Evolutionary conservation across 2,797 vertebrate genomes (phyloP).

Genomic region (Calcarius lapponicus): DNA sequence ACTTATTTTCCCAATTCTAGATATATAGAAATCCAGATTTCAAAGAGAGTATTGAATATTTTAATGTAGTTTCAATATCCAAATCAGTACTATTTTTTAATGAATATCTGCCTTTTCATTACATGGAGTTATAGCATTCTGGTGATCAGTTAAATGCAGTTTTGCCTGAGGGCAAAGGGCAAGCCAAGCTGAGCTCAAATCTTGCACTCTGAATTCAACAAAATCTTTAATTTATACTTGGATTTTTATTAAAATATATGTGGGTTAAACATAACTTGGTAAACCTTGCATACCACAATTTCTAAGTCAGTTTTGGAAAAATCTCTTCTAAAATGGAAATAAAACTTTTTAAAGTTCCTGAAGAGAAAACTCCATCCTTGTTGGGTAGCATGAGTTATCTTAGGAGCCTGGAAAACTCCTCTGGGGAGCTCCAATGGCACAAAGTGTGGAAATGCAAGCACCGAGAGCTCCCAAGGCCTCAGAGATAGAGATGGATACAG

Average conservation of each 20-base stretch:
- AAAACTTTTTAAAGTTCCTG: background rate
- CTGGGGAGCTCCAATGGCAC: fast-evolving
- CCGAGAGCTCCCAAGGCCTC: background rate
- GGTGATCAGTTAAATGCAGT: background rate
- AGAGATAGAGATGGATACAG: background rate
- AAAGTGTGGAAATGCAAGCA: background rate
- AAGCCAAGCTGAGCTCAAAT: background rate
- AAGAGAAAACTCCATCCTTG: background rate
- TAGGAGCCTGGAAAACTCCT: background rate
- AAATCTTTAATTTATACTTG: background rate
- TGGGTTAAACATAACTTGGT: background rate
- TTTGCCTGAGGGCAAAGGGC: background rate
- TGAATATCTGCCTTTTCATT: background rate
- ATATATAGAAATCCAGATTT: background rate
- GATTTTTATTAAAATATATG: background rate
- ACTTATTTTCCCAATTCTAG: background rate
- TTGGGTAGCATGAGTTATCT: background rate
- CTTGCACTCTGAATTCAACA: background rate
- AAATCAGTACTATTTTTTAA: background rate
- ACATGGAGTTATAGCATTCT: fast-evolving
- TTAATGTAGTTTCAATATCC: background rate
- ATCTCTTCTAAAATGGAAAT: background rate
- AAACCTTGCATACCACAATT: background rate
- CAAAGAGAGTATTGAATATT: background rate
- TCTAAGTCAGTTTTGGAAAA: background rate